Evolutionary conservation across 2,113 vertebrate species (phyloP).

Genomic region (Phylloscopus trochiloides): DNA sequence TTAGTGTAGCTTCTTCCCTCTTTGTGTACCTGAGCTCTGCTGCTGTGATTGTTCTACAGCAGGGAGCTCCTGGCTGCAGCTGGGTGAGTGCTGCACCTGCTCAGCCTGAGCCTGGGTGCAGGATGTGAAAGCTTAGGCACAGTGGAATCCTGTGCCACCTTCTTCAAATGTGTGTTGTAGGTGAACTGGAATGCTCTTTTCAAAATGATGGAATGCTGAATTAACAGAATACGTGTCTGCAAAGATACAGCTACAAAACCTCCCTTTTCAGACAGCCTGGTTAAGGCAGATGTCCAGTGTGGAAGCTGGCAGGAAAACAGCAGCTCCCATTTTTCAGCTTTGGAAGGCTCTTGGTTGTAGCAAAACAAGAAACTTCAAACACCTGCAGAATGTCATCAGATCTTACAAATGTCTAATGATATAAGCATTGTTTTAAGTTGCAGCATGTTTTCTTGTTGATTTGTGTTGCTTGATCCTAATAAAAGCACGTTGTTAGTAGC

Average conservation of each 20-base stretch:
- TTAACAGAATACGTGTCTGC: neutral
- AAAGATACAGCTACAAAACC: neutral
- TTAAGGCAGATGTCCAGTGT: neutral
- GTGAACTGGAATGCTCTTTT: conserved; percentile 37
- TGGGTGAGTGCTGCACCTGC: neutral
- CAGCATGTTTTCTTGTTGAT: conserved; percentile 11
- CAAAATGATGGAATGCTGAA: neutral
- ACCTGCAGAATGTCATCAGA: neutral
- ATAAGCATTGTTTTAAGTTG: neutral
- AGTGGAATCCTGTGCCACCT: neutral
- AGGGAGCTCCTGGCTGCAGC: neutral
- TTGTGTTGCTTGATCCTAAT: conserved; percentile 2
- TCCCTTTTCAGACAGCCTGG: neutral
- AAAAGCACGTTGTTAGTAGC: neutral
- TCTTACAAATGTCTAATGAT: neutral
- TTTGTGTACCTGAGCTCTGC: neutral
- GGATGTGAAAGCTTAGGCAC: neutral
- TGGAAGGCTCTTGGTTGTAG: neutral
- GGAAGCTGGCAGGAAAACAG: neutral
- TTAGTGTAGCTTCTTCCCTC: neutral
- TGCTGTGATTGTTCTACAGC: neutral
- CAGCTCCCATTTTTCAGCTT: neutral
- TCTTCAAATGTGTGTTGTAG: neutral
- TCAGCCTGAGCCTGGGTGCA: neutral
- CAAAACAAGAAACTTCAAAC: conserved; percentile 13